These are phyloP conservation scores for Camptogramma bilineatum DNA, from an alignment of 2,888 invertebrate species.

Conservation along the genomic window DNA sequence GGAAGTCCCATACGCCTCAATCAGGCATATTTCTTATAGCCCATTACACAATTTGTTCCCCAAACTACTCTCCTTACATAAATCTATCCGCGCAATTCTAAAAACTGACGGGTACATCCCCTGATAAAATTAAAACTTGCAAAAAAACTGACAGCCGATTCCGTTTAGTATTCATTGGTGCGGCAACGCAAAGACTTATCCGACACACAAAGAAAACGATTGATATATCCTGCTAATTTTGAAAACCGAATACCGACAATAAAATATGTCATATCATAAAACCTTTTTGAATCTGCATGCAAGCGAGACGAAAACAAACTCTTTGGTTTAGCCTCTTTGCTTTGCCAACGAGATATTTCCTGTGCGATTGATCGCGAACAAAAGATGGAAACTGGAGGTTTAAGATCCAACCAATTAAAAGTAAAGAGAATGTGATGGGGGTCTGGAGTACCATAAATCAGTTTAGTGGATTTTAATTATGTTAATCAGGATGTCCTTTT, in stretches of 20 bases:
- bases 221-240: conserved; percentile 85
- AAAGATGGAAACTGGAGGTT: conserved; percentile 69
- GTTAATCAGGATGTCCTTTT: conserved; percentile 70
- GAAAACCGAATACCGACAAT: conserved; percentile 69
- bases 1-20: conserved; percentile 27
- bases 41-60: conserved; percentile 37
- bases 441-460: conserved; percentile 69
- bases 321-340: conserved; percentile 39
- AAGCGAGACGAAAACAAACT: conserved; percentile 74
- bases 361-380: conserved; percentile 65
- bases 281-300: conserved; percentile 65
- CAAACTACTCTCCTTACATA: conserved; percentile 32
- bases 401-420: conserved; percentile 74
- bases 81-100: conserved; percentile 38
- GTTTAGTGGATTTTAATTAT: conserved; percentile 71
- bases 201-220: conserved; percentile 59
- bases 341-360: conserved; percentile 76
- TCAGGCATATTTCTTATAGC: conserved; percentile 32
- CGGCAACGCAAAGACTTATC: conserved; percentile 48
- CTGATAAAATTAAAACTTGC: conserved; percentile 45
- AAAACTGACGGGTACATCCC: conserved; percentile 54
- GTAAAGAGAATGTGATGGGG: conserved; percentile 73
- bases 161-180: conserved; percentile 53
- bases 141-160: conserved; percentile 45
- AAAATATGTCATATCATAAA: conserved; percentile 82